Conservation (phyloP, 2,888 invertebrate species). For the Andrena camellia region DNA sequence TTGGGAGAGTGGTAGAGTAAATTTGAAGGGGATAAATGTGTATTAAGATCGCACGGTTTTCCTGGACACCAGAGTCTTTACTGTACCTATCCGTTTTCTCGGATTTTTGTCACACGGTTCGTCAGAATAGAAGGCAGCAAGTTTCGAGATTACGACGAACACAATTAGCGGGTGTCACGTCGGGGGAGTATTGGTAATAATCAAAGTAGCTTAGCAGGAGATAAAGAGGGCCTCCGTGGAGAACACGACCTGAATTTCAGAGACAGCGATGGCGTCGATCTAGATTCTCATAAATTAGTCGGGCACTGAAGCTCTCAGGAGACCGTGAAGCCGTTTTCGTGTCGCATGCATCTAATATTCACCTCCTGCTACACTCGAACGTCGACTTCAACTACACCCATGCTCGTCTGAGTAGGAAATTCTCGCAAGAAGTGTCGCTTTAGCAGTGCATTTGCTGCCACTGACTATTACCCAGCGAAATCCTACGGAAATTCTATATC, state of each 20-base stretch:
- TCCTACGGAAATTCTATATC: no score
- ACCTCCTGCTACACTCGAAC: slow-evolving; percentile 38
- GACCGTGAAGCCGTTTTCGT: slow-evolving; percentile 16
- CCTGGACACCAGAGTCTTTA: not conserved
- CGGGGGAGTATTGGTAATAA: slow-evolving; percentile 35
- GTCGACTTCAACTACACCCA: slow-evolving; percentile 4
- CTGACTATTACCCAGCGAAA: not conserved
- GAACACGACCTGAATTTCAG: slow-evolving; percentile 64
- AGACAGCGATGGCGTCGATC: slow-evolving; percentile 55
- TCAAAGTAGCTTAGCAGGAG: slow-evolving; percentile 31
- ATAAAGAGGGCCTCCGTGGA: slow-evolving; percentile 26
- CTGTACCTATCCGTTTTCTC: not conserved
- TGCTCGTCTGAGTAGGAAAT: not conserved
- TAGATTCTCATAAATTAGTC: slow-evolving; percentile 66
- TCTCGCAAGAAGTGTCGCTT: not conserved
- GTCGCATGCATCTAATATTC: slow-evolving; percentile 35
- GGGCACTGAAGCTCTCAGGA: slow-evolving; percentile 30
- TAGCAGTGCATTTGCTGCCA: not conserved
- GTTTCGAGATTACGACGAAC: slow-evolving; percentile 40
- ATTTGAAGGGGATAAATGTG: no score
- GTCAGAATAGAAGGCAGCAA: slow-evolving; percentile 3
- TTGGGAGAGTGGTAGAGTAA: no score
- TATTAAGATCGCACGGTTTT: not conserved
- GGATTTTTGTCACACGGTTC: not conserved
- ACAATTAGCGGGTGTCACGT: slow-evolving; percentile 35